A percentile compares a stretch with the other conserved stretches of the same genome.
These are phyloP conservation scores for Leptoclinus maculatus DNA, from an alignment of 2,797 vertebrate species.

Conservation along the genomic window DNA sequence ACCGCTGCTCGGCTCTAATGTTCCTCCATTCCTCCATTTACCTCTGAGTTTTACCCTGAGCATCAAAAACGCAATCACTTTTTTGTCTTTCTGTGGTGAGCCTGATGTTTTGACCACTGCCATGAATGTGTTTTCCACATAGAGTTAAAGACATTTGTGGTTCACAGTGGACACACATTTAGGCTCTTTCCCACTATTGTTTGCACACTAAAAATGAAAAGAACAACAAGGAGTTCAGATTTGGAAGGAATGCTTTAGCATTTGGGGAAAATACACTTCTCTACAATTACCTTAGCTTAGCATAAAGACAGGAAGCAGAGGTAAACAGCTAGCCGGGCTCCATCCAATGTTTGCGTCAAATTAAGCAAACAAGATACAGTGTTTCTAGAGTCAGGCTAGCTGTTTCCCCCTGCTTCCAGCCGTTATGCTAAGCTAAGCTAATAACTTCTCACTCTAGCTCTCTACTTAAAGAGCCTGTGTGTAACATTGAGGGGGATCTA, in stretches of 20 bases:
- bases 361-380: background rate
- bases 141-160: background rate
- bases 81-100: background rate
- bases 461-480: background rate
- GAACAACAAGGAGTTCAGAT: background rate
- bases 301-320: background rate
- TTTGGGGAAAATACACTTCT: background rate
- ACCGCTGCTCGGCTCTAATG: slow-evolving; percentile 18
- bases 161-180: background rate
- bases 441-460: background rate
- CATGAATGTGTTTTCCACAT: background rate
- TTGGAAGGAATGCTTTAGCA: background rate
- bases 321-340: background rate
- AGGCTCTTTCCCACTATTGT: background rate
- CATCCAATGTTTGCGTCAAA: background rate
- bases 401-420: no score
- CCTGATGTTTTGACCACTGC: background rate
- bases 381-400: background rate
- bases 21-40: slow-evolving; percentile 1
- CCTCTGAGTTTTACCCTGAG: background rate
- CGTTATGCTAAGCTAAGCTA: slow-evolving; percentile 9
- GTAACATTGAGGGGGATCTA: no score
- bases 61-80: background rate
- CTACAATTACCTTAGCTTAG: background rate
- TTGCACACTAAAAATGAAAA: background rate